These are phyloP conservation scores for Salvelinus sp. DNA, from an alignment of 2,113 vertebrate genomes.

Conservation along the genomic window DNA sequence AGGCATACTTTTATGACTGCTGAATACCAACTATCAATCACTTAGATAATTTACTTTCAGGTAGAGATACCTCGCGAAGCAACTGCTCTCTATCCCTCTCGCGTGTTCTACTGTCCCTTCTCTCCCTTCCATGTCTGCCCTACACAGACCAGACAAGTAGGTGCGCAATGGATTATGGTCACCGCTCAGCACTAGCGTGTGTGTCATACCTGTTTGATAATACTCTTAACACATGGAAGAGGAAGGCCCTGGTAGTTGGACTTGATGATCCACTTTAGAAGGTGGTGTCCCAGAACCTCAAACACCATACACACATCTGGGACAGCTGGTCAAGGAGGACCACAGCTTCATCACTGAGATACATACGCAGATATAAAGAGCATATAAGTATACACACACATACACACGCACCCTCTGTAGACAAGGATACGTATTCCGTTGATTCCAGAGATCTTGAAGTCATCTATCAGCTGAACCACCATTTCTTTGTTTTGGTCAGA, in stretches of 20 bases:
- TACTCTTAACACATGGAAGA: slow-evolving; percentile 95
- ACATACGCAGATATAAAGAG: not conserved
- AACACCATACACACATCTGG: slow-evolving; percentile 99
- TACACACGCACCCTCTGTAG: not conserved
- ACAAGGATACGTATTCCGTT: slow-evolving; percentile 97
- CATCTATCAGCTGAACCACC: slow-evolving; percentile 98
- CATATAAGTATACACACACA: slow-evolving; percentile 12
- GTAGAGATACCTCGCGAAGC: no score
- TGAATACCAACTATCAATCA: no score
- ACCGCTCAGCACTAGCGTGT: not conserved
- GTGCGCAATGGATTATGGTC: no score
- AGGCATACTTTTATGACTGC: no score
- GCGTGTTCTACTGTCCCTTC: no score
- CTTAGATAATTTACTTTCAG: no score
- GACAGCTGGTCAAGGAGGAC: slow-evolving; percentile 59
- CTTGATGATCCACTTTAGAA: slow-evolving; percentile 99
- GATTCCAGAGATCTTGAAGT: slow-evolving; percentile 99
- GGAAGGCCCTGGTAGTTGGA: slow-evolving; percentile 99
- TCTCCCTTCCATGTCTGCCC: no score
- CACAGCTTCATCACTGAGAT: slow-evolving; percentile 7
- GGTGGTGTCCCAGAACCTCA: slow-evolving; percentile 96
- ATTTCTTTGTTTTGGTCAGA: slow-evolving; percentile 97
- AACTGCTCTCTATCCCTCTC: no score
- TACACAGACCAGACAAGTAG: no score
- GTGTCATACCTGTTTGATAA: slow-evolving; percentile 87